Evolutionary conservation across 2,888 invertebrate genomes (phyloP).

Genomic region (Nemoura dubitans): DNA sequence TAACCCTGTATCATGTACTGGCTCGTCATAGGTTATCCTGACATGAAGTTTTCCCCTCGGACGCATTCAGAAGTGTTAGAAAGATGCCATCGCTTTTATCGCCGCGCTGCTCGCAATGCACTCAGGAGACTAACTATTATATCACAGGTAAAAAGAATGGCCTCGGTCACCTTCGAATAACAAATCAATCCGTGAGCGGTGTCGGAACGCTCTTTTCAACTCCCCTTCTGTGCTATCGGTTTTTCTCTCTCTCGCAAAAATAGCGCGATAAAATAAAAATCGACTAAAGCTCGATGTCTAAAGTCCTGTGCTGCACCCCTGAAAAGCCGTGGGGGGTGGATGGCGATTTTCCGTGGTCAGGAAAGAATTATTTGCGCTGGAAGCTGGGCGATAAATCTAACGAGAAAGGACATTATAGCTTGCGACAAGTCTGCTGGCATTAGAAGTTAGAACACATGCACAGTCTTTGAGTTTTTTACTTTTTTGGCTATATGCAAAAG

Average conservation of each 20-base stretch:
- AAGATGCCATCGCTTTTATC: slow-evolving; percentile 39
- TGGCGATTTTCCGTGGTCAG: background rate
- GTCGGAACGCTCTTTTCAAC: background rate
- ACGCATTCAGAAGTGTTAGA: slow-evolving; percentile 40
- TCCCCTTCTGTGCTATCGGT: background rate
- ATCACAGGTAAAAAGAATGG: slow-evolving; percentile 40
- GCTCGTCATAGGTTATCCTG: slow-evolving; percentile 31
- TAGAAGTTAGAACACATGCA: too few relatives aligned
- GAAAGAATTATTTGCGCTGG: background rate
- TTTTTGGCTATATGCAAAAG: too few relatives aligned
- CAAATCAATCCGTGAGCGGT: slow-evolving; percentile 35
- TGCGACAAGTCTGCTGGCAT: background rate
- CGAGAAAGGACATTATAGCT: background rate
- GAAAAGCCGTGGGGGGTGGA: background rate
- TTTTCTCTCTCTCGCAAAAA: background rate
- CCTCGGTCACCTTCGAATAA: slow-evolving; percentile 27
- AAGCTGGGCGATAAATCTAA: background rate
- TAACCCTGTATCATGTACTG: slow-evolving; percentile 32
- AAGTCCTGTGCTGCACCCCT: background rate
- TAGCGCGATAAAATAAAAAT: slow-evolving; percentile 25
- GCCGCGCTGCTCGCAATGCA: background rate
- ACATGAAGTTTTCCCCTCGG: slow-evolving; percentile 32
- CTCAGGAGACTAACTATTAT: slow-evolving; percentile 16
- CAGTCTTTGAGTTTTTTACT: too few relatives aligned
- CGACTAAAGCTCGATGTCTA: background rate